Conservation (phyloP, 2,888 invertebrate species). For the Noctua janthe region DNA sequence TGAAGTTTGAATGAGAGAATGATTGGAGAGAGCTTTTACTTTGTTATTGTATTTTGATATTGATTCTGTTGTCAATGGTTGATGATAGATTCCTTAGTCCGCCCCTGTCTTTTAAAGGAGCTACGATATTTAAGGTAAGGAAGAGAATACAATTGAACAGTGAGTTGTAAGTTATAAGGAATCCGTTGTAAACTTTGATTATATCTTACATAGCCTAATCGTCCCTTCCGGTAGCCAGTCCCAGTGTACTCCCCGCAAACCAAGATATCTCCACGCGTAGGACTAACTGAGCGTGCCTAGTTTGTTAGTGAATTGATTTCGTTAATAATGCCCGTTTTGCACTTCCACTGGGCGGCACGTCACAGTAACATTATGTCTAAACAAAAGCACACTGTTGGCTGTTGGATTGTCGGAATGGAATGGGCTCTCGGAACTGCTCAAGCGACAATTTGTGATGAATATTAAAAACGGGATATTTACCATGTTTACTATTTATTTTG, state of each 20-base stretch:
- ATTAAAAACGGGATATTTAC: not conserved
- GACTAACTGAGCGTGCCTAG: not conserved
- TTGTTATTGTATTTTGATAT: not conserved
- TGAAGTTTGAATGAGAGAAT: not conserved
- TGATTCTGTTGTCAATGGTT: not conserved
- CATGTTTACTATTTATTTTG: not conserved
- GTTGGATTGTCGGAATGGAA: not conserved
- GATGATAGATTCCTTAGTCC: not conserved
- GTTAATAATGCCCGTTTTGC: not conserved
- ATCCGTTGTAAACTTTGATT: not conserved
- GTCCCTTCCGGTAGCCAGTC: not conserved
- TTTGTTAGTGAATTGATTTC: not conserved
- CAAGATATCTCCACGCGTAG: not conserved
- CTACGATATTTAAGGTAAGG: not conserved
- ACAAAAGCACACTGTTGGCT: not conserved
- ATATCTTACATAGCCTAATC: not conserved
- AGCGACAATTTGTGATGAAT: not conserved
- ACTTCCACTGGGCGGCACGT: not conserved
- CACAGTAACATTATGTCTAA: not conserved
- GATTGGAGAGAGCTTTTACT: not conserved
- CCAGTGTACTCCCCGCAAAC: not conserved
- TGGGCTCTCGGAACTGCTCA: not conserved
- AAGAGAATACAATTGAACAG: not conserved
- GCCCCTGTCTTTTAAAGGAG: not conserved
- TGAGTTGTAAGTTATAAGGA: not conserved